phyloP scores from a whole-genome alignment of 2,797 vertebrate genomes.

The Melanitta fusca region DNA sequence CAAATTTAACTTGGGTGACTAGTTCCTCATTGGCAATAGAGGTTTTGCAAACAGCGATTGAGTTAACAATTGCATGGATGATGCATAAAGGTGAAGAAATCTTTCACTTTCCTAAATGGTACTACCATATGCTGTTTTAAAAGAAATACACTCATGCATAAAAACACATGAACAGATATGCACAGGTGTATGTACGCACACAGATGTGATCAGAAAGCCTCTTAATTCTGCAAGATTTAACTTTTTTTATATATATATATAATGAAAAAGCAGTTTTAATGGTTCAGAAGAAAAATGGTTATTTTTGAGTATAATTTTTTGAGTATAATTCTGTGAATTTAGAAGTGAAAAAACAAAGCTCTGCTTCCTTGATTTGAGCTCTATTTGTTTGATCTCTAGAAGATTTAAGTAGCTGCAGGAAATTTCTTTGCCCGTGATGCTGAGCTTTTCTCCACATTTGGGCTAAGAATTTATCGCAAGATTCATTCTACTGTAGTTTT shows the following conservation, averaged over 20 bases:
- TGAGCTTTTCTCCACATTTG: neutral
- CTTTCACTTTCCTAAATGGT: neutral
- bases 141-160: neutral
- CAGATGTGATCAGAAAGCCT: neutral
- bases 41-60: neutral
- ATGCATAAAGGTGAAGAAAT: neutral
- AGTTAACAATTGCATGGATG: neutral
- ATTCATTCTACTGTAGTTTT: neutral
- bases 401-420: neutral
- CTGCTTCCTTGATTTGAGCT: neutral
- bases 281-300: neutral
- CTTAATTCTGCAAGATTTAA: neutral
- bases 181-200: neutral
- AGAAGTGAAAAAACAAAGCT: neutral
- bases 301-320: constrained; percentile 13
- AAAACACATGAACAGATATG: neutral
- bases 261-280: neutral
- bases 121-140: neutral
- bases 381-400: neutral
- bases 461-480: neutral
- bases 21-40: neutral
- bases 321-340: neutral
- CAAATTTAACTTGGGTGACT: neutral
- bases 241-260: no score
- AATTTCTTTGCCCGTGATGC: neutral